A percentile compares a stretch with the other conserved stretches of the same genome.
These are phyloP conservation scores for Denticeps clupeoides DNA, from an alignment of 2,797 vertebrate genomes.

Conservation along the genomic window DNA sequence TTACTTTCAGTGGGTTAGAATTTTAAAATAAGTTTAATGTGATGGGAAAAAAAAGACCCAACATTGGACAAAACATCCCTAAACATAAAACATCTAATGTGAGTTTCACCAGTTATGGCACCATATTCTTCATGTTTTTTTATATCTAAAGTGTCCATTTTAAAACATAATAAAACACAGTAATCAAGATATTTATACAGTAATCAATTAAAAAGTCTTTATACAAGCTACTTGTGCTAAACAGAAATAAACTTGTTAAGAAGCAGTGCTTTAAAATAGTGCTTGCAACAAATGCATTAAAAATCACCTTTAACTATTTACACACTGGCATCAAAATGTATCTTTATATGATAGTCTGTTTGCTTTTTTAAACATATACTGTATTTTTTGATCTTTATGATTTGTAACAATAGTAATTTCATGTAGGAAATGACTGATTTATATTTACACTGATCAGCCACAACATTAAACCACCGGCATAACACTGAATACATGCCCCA, in stretches of 20 bases:
- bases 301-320: conserved; percentile 31
- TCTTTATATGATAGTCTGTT: conserved; percentile 26
- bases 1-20: conserved; percentile 37
- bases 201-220: conserved; percentile 29
- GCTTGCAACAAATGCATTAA: conserved; percentile 29
- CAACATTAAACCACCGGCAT: too few species aligned
- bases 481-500: too few species aligned
- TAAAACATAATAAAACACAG: conserved; percentile 34
- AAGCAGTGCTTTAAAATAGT: conserved; percentile 44
- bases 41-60: conserved; percentile 16
- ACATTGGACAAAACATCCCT: conserved; percentile 20
- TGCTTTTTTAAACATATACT: conserved; percentile 16
- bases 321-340: conserved; percentile 20
- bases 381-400: conserved; percentile 18
- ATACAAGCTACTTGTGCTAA: conserved; percentile 40
- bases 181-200: conserved; percentile 26
- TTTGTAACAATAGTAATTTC: conserved; percentile 30
- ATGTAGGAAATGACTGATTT: conserved; percentile 27
- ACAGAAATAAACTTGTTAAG: conserved; percentile 26
- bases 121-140: conserved; percentile 24
- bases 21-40: conserved; percentile 40
- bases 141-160: conserved; percentile 36
- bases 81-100: conserved; percentile 17
- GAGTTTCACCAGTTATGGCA: conserved; percentile 35
- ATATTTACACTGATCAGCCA: too few species aligned